These are phyloP conservation scores for Apogon talboti DNA, from an alignment of 2,797 vertebrate species.

Conservation along the genomic window DNA sequence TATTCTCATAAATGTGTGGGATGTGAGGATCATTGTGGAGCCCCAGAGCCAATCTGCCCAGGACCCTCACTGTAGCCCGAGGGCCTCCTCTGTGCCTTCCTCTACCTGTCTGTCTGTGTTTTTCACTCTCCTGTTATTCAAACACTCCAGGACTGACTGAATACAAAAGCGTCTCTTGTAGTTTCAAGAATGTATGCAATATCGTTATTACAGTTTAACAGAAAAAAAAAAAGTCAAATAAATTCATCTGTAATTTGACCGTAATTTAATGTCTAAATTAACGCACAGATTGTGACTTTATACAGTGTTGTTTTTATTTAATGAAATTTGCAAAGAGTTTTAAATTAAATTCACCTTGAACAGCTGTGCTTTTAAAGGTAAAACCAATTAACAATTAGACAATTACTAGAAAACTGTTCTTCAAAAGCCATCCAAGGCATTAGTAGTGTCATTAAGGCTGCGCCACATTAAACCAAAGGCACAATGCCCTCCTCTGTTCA, in stretches of 20 bases:
- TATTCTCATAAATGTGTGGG: constrained; percentile 72
- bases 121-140: constrained; percentile 49
- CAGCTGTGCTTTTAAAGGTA: neutral
- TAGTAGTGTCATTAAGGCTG: constrained; percentile 13
- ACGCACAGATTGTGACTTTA: neutral
- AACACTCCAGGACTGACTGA: constrained; percentile 38
- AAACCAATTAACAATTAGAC: constrained; percentile 8
- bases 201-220: neutral
- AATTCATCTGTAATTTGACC: neutral
- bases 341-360: constrained; percentile 5
- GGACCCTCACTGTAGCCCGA: constrained; percentile 67
- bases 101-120: constrained; percentile 62
- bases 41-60: constrained; percentile 65
- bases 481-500: constrained; percentile 64
- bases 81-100: constrained; percentile 59
- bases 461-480: constrained; percentile 32
- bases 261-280: constrained; percentile 11
- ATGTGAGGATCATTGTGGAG: constrained; percentile 61
- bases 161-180: constrained; percentile 20
- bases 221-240: neutral
- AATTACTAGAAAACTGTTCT: constrained; percentile 1
- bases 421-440: constrained; percentile 7
- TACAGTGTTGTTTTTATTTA: neutral
- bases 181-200: constrained; percentile 2
- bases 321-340: neutral